These are phyloP conservation scores for Zoanthus gigantus DNA, from an alignment of 92 coral and sea anemone genomes.

Conservation along the genomic window DNA sequence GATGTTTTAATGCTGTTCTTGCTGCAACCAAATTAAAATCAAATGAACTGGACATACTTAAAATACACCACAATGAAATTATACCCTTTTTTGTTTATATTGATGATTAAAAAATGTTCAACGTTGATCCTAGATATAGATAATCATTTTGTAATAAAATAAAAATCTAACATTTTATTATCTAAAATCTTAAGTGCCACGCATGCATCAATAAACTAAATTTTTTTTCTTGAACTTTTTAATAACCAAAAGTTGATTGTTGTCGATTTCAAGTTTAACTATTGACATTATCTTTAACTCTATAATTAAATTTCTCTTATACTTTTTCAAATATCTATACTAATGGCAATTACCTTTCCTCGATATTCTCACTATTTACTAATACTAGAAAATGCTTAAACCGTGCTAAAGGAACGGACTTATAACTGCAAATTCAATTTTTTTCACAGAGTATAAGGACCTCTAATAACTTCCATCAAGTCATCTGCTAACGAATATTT, in stretches of 20 bases:
- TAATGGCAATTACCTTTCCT: too few relatives aligned
- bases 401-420: background rate
- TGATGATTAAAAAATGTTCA: background rate
- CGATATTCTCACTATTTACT: background rate
- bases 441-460: too few relatives aligned
- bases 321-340: too few relatives aligned
- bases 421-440: background rate
- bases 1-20: conserved; percentile 47
- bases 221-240: too few relatives aligned
- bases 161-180: background rate
- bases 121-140: background rate
- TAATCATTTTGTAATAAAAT: background rate
- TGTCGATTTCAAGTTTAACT: too few relatives aligned
- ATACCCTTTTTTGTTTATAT: background rate
- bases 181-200: too few relatives aligned
- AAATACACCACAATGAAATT: background rate
- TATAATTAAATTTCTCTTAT: too few relatives aligned
- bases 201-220: too few relatives aligned
- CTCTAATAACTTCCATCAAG: too few relatives aligned
- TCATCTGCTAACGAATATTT: too few relatives aligned
- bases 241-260: too few relatives aligned
- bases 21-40: conserved; percentile 17
- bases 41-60: background rate
- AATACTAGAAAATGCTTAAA: background rate
- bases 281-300: too few relatives aligned